Conservation (phyloP, 2,113 vertebrate genomes). For the Psilopsiagon aurifrons region DNA sequence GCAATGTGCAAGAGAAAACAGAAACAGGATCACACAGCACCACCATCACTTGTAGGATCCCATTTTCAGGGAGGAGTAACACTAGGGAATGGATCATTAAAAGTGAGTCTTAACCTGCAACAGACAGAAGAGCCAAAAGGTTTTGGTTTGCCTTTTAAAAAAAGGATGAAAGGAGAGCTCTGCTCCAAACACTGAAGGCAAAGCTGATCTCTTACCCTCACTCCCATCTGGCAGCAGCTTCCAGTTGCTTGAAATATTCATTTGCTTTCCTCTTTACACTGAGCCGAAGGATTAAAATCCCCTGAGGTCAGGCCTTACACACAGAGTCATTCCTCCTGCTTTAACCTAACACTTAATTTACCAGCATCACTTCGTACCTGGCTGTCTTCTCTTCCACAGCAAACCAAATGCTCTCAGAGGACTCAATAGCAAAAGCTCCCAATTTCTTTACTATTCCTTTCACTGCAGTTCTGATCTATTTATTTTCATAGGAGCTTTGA, state of each 20-base stretch:
- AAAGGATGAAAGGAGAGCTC: background rate
- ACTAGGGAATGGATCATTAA: background rate
- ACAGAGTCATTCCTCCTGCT: background rate
- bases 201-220: background rate
- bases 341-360: background rate
- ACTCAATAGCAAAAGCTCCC: background rate
- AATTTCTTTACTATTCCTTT: background rate
- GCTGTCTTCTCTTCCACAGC: background rate
- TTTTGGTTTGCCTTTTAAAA: background rate
- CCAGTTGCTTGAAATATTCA: background rate
- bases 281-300: background rate
- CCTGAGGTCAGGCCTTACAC: background rate
- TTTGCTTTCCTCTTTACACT: background rate
- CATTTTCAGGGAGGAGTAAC: background rate
- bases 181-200: background rate
- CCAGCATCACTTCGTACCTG: background rate
- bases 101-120: background rate
- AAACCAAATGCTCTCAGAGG: background rate
- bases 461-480: background rate
- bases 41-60: accelerated
- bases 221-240: background rate
- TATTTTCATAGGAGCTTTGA: background rate
- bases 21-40: background rate
- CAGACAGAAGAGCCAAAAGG: background rate
- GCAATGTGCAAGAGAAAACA: accelerated